These are phyloP conservation scores for Parotocinclus haroldoi DNA, from an alignment of 2,797 vertebrate genomes.

Conservation along the genomic window DNA sequence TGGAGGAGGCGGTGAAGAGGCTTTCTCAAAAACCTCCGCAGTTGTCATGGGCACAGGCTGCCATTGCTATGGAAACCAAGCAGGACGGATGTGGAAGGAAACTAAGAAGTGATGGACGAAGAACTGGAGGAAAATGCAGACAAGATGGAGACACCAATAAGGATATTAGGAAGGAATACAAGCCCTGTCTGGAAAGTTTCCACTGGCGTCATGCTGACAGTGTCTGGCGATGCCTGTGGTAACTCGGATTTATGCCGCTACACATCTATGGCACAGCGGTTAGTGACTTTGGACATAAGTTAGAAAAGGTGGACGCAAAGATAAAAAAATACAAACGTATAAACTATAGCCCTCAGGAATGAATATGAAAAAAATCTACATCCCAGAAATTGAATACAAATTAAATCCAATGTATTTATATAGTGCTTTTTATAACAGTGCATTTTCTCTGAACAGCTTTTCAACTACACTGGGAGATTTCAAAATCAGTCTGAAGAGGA, in stretches of 20 bases:
- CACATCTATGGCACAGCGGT: conserved; percentile 2
- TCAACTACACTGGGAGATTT: too few species aligned
- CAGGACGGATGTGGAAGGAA: conserved; percentile 30
- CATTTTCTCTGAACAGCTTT: too few species aligned
- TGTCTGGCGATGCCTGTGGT: conserved; percentile 4
- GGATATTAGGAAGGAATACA: conserved; percentile 27
- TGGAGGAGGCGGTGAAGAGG: conserved; percentile 12
- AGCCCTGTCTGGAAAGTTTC: background rate
- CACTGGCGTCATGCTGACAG: conserved; percentile 8
- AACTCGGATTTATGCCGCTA: conserved; percentile 1
- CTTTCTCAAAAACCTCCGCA: conserved; percentile 18
- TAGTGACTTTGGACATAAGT: conserved; percentile 18
- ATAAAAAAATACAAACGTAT: too few species aligned
- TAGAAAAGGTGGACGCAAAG: background rate
- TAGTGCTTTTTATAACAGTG: too few species aligned
- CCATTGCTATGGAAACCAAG: conserved; percentile 51
- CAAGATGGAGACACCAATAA: conserved; percentile 9
- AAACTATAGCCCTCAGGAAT: too few species aligned
- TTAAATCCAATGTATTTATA: too few species aligned
- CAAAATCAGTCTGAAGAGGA: too few species aligned
- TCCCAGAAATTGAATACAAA: too few species aligned
- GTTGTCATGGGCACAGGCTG: conserved; percentile 43
- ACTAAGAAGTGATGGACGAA: conserved; percentile 21
- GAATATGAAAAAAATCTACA: too few species aligned
- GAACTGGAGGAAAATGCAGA: conserved; percentile 31